A percentile compares a stretch with the other conserved stretches of the same genome.
phyloP scores from a whole-genome alignment of 2,113 vertebrate species.

The Romanogobio albipinnatus region DNA sequence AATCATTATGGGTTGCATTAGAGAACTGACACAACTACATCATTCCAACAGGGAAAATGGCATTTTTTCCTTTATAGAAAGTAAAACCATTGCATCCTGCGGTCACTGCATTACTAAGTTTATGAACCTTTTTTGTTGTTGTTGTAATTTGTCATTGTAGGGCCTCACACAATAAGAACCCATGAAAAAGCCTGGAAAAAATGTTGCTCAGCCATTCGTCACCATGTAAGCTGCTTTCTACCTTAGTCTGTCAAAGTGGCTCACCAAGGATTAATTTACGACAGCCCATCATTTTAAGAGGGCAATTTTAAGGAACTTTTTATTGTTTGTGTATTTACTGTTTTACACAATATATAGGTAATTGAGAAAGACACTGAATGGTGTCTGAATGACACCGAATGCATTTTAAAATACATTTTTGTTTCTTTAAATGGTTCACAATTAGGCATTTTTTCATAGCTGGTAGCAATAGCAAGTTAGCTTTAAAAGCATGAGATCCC shows the following conservation, averaged over 20 bases:
- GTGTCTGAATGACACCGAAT: too few species aligned
- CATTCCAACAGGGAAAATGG: background rate
- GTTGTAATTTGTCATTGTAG: background rate
- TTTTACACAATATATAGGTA: background rate
- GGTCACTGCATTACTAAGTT: background rate
- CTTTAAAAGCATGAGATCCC: too few species aligned
- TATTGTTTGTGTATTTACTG: background rate
- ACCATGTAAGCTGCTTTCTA: constrained; percentile 17
- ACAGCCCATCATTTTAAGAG: background rate
- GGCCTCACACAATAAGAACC: background rate
- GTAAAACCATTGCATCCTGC: background rate
- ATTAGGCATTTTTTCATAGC: background rate
- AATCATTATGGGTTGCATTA: background rate
- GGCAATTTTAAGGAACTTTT: background rate
- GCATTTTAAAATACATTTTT: too few species aligned
- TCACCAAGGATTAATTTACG: constrained; percentile 16
- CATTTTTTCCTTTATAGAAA: too few species aligned
- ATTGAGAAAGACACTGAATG: too few species aligned
- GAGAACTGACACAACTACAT: background rate
- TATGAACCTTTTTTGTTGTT: background rate
- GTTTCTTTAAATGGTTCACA: background rate
- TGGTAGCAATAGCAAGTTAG: too few species aligned
- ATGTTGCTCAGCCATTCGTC: constrained; percentile 1
- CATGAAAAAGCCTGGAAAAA: constrained; percentile 27
- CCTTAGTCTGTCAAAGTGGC: constrained; percentile 16